Evolutionary conservation across 2,888 invertebrate species (phyloP), one percentile per base, ranked within the genome.

Genomic region (Aphidoletes aphidimyza): DNA sequence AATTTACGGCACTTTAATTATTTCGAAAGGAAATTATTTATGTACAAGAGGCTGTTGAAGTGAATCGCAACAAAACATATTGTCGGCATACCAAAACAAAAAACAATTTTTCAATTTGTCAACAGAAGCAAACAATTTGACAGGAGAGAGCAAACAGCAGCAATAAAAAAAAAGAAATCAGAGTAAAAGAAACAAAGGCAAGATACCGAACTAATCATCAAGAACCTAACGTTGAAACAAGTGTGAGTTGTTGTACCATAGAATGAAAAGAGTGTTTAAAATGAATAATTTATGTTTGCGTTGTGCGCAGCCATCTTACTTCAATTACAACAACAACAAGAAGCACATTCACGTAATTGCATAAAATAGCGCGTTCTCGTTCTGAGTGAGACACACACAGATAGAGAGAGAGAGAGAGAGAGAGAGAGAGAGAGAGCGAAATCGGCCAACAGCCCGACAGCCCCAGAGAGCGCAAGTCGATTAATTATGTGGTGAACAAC

Each of bases 231-330:
- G 6, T 49, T 49, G 49, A 54, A 54, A 26, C 8, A 3, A 26
- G 17, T 22, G 17, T 17, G 47, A 17, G 8, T 47, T 47, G 54
- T 54, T 49, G 54, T 26, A 11, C 26, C 54, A 8, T 26, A 54
- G 54, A 54, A 54, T 54, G 54, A 54, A 54, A 26, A 22, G 22
- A 54, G 54, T 54, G 54, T 54, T 54, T 54, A 26, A 54, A 54
- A 54, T 54, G 54, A 54, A 54, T 54, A 54, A 54, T 54, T 54
- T 54, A 54, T 54, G 54, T 54, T 54, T 54, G 54, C 54, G 54
- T 26, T 54, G 54, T 26, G 26, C 54, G 54, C 54, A 54, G 26
- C 54, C 54, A 54, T 54, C 54, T 54, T 54, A 54, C 22, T 54
- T 54, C 11, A 54, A 54, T 54, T 26, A 54, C 54, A 54, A 54